Conservation (phyloP, 1,140 invertebrate genomes). For the Leptoteleia sp. region DNA sequence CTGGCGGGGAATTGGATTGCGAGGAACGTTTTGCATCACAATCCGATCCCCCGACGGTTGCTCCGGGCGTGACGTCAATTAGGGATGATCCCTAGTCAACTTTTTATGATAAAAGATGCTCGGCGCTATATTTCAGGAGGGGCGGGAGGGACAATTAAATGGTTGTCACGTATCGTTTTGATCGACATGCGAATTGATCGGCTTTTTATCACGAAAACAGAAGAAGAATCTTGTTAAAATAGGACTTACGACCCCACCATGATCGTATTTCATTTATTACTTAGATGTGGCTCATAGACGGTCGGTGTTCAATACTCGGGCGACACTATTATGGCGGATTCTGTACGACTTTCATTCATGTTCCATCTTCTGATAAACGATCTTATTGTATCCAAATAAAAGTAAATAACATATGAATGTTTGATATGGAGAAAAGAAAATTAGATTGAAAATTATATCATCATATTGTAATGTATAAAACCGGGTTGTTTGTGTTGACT, state of each 20-base stretch:
- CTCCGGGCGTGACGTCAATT: slow-evolving; percentile 46
- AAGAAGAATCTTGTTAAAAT: background rate
- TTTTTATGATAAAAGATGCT: slow-evolving; percentile 39
- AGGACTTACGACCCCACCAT: no score
- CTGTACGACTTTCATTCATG: no score
- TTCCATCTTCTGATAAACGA: background rate
- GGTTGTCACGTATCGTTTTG: slow-evolving; percentile 2
- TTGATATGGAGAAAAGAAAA: no score
- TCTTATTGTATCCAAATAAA: background rate
- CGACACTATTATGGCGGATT: no score
- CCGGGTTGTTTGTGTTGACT: no score
- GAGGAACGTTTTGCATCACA: slow-evolving; percentile 40
- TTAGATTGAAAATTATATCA: no score
- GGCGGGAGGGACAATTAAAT: slow-evolving; percentile 15
- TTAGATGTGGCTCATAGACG: no score
- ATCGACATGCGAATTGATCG: slow-evolving; percentile 17
- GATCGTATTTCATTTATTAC: no score
- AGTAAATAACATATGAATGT: no score
- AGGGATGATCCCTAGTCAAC: slow-evolving; percentile 36
- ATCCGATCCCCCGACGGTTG: slow-evolving; percentile 27
- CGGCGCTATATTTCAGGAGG: slow-evolving; percentile 15
- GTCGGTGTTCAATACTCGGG: no score
- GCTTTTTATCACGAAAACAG: slow-evolving; percentile 12
- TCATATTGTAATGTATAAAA: no score
- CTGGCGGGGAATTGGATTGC: slow-evolving; percentile 42